Evolutionary conservation across 2,113 vertebrate species (phyloP), one percentile per base, ranked within the genome.

Genomic region (Corapipo altera): DNA sequence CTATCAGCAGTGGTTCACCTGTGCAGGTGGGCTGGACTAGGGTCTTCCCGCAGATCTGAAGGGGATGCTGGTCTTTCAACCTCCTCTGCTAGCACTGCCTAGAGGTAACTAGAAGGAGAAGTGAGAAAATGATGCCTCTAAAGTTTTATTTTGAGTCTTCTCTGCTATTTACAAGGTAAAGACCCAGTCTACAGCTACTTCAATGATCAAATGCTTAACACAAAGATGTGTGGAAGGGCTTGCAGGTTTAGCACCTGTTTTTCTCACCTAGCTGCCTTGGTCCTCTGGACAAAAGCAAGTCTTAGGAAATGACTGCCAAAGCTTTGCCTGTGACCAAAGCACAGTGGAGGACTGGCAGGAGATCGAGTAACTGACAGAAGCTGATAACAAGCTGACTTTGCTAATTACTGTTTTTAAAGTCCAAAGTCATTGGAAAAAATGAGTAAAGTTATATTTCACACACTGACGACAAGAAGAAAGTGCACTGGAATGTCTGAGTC

Each of bases 401-500:
- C 71, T 97, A 98, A 98, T 98, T 97, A 93, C 85, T 96, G 94
- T 96, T 97, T 97, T 97, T 97, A 97, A 97, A 97, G 90, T 96
- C 97, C 96, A 95, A 96, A 97, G 96, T 96, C 87, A 46, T 43
- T 94, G 98, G 98, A 98, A 98, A 98, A 98, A 97, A 95, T 98
- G 97, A 98, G 93, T 94, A 79, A 85, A 96, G 94, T 93, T 95
- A 96, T 85, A 97, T 97, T 97, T 97, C 70, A 12, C 95, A 96
- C 87, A 91, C 88, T 81, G 65, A 79, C 9, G 46, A 96, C 97
- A 91, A 97, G 97, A 96, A 92, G 96, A 97, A 95, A 97, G 89
- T 27, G 12, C 32, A 6, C 66, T 97, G 98, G 98, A 98, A 98
- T 94, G 79, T 98, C 96, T 98, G 98, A 98, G 97, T 98, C 98